phyloP scores from a whole-genome alignment of 2,888 invertebrate species.

The Chaitophorus viminalis region DNA sequence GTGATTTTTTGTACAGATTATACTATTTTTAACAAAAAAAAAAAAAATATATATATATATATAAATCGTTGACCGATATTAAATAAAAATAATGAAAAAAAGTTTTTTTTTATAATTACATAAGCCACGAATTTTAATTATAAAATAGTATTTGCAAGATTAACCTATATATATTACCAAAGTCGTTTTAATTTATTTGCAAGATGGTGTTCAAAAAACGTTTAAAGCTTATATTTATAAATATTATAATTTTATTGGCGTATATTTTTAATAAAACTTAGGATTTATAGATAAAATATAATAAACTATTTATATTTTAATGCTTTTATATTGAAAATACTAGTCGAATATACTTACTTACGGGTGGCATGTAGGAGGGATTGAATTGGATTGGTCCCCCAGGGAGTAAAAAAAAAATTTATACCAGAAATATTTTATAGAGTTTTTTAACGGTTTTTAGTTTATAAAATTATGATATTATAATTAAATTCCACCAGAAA shows the following conservation, averaged over 20 bases:
- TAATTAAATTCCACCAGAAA: background rate
- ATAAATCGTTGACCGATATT: background rate
- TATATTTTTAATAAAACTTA: background rate
- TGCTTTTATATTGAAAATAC: background rate
- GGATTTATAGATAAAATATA: background rate
- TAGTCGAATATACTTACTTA: background rate
- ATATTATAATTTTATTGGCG: background rate
- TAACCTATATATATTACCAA: background rate
- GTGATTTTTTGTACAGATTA: background rate
- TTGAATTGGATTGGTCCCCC: background rate
- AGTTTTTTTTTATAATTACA: background rate
- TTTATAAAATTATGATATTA: background rate
- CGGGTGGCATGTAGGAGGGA: background rate
- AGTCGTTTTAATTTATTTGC: background rate
- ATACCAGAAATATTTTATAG: background rate
- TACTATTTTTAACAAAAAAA: background rate
- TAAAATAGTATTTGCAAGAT: background rate
- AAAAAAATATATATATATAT: too few relatives aligned
- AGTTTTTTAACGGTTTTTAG: background rate
- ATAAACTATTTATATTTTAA: background rate
- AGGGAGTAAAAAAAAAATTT: background rate
- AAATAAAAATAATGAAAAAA: background rate
- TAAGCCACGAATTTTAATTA: too few relatives aligned
- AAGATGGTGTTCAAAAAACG: background rate
- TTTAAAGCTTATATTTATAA: background rate